phyloP scores from a whole-genome alignment of 2,888 invertebrate genomes.

The Cremastinae sp. region DNA sequence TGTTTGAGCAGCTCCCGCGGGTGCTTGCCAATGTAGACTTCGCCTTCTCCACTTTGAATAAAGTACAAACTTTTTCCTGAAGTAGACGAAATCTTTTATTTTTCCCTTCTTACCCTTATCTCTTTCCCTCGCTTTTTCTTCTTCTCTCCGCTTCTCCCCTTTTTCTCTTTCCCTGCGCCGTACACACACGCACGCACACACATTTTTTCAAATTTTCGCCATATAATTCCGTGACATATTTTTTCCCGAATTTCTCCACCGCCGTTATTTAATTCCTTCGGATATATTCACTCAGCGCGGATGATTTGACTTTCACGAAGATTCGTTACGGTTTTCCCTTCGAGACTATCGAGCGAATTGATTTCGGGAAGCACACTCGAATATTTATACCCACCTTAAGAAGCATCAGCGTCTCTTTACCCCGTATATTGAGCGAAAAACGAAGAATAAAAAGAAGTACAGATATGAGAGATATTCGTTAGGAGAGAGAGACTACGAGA shows the following conservation, averaged over 20 bases:
- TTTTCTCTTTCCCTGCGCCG: no score
- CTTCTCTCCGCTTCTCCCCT: no score
- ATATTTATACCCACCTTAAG: conserved; percentile 72
- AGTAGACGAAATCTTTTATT: conserved; percentile 41
- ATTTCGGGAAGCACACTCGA: neutral
- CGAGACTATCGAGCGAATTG: neutral
- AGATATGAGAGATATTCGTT: conserved; percentile 1
- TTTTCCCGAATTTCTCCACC: no score
- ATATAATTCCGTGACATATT: conserved; percentile 1
- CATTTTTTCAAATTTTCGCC: neutral
- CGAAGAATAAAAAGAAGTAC: conserved; percentile 12
- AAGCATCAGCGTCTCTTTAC: conserved; percentile 70
- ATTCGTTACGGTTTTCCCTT: no score
- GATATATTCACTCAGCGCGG: no score
- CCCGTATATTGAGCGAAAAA: conserved; percentile 17
- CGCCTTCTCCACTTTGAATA: conserved; percentile 40
- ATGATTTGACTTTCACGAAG: neutral
- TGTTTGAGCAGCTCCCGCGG: conserved; percentile 63
- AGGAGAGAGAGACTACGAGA: conserved; percentile 49
- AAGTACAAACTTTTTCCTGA: conserved; percentile 50
- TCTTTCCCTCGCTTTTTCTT: no score
- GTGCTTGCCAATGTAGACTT: conserved; percentile 56
- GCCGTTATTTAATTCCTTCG: neutral
- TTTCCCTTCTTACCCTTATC: neutral
- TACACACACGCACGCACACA: no score